These are phyloP conservation scores for Sialia sialis DNA, from an alignment of 2,113 vertebrate species.

Conservation along the genomic window DNA sequence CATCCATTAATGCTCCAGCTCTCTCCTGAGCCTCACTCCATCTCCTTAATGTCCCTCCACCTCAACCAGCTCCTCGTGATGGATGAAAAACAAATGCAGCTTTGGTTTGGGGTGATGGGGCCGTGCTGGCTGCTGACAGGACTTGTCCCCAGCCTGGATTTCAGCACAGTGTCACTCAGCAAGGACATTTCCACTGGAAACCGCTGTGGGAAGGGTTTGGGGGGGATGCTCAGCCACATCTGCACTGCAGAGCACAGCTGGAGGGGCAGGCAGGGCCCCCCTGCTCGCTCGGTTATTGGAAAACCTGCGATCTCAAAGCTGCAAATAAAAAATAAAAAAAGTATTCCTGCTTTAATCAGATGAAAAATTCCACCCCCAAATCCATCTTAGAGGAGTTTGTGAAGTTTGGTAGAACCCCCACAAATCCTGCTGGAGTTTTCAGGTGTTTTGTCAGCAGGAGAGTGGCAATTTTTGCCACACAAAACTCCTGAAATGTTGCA, in stretches of 20 bases:
- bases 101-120: not conserved
- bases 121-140: conserved; percentile 17
- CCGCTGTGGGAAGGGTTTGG: not conserved
- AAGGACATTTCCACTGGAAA: not conserved
- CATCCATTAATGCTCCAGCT: not conserved
- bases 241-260: not conserved
- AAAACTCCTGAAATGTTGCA: not conserved
- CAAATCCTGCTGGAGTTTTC: not conserved
- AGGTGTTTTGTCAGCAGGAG: not conserved
- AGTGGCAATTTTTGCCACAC: not conserved
- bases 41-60: not conserved
- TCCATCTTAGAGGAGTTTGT: not conserved
- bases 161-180: not conserved
- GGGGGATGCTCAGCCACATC: not conserved
- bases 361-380: not conserved
- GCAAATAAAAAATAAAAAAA: not conserved
- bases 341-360: not conserved
- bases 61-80: not conserved
- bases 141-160: conserved; percentile 6
- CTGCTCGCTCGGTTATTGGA: not conserved
- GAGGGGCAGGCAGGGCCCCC: not conserved
- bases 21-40: conserved; percentile 31
- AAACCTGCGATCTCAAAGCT: not conserved
- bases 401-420: not conserved
- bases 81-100: conserved; percentile 2